Base-by-base conservation (phyloP, 2,797 vertebrate species). In the Acanthornis magna region DNA sequence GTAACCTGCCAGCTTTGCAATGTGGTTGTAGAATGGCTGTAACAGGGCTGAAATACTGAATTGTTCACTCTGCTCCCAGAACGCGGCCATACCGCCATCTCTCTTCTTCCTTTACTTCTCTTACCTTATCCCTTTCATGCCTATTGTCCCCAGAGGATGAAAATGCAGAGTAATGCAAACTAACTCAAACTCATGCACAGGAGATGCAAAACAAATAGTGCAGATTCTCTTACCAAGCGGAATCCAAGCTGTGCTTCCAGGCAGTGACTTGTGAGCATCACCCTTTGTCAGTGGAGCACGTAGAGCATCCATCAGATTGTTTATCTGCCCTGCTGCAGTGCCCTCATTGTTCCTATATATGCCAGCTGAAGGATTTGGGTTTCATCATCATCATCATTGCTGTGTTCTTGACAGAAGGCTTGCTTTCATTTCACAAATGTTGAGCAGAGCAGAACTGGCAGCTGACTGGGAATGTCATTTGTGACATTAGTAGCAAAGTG, bases 211-310 rank as follows among this genome's bases (percentile, higher is more conserved):
- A 25, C 10, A 55, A 55, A 29, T 47, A 23, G 8, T 90, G 30
- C 30, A 61, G 65, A 18, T n/a, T 50, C n/a, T 67, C 4, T 20
- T 38, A 29, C 2, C 8, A 14, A 61, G 30, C 57, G 51, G 30
- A 32, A 22, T 72, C 29, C 0, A 1, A 68, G 13, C 6, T 82
- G 38, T 4, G 9, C 21, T 66, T 83, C 51, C 43, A 73, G 70
- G 40, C 66, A 55, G 48, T 19, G 13, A 38, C 22, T 71, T 58
- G 21, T 60, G n/a, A 88, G 16, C 19, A 23, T 61, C 51, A n/a
- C 4, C 19, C 0, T 1, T 7, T 54, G 36, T 27, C 47, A 51
- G 68, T 12, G 22, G n/a, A 47, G 38, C 30, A 34, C 0, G 1
- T 15, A 45, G 26, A 48, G 8, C 30, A 30, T 36, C 65, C 30